Evolutionary conservation across 2,797 vertebrate genomes (phyloP), one percentile per base, ranked within the genome.

Genomic region (Melanogrammus aeglefinus): DNA sequence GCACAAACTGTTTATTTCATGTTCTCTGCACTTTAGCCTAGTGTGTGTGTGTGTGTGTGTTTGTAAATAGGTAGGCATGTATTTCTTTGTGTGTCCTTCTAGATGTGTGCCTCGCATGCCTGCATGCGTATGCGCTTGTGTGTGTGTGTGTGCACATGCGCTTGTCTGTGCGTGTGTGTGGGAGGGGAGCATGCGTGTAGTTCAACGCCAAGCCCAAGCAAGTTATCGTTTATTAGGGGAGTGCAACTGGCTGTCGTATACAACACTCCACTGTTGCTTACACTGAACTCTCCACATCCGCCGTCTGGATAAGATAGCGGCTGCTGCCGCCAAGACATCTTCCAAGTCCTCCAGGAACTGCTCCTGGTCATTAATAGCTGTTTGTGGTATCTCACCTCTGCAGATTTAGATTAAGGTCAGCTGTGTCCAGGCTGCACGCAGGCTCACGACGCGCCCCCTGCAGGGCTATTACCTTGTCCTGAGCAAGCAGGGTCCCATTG

Each of bases 41-140:
- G 18, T 21, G 27, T 77, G 70, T 71, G 10, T 71, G 69, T 31
- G 69, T 24, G 21, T 27, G 63, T n/a, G 13, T 71, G 69, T 31
- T 1, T 12, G 27, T 6, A 1, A 31, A n/a, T 21, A 47, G 2
- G 44, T 47, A 47, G 12, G 44, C 16, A 14, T 47, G 44, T 47
- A 5, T 57, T 1, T 57, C 2, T 57, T 10, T 12, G 24, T 70
- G 69, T 70, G 69, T 31, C 31, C 4, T 33, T 33, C 2, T 33
- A 31, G 3, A 13, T 71, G 69, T 71, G 74, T 57, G 39, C n/a
- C n/a, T n/a, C 33, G 14, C 14, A 9, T 33, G 21, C 16, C 24
- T 51, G 72, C 41, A 12, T 35, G 71, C 36, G 76, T 14, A 74
- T 78, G 70, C 81, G 75, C 44, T 36, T 44, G 74, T 66, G 27